Evolutionary conservation across 1,140 invertebrate species (phyloP).

Genomic region (Rhizoglyphus robini): DNA sequence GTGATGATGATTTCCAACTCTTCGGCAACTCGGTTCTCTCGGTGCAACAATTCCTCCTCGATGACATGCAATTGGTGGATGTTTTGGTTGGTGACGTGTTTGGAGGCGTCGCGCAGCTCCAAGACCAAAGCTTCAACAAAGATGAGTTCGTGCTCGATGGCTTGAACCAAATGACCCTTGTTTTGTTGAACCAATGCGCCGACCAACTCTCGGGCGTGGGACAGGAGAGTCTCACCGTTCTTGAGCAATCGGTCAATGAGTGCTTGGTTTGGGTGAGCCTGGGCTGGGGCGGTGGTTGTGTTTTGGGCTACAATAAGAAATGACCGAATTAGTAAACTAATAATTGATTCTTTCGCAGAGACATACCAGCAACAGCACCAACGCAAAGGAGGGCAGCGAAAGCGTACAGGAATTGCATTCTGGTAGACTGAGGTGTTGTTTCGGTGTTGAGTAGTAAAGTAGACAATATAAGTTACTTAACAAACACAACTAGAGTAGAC

Average conservation of each 20-base stretch:
- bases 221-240: not conserved
- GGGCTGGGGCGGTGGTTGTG: not conserved
- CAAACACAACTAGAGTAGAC: no score
- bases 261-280: not conserved
- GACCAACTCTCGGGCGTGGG: not conserved
- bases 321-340: no score
- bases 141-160: not conserved
- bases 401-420: no score
- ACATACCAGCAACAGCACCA: no score
- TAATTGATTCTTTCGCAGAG: no score
- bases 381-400: no score
- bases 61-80: not conserved
- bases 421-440: no score
- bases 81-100: not conserved
- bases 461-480: no score
- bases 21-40: not conserved
- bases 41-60: not conserved
- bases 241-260: not conserved
- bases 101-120: not conserved
- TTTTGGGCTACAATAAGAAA: no score
- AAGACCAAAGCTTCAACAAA: not conserved
- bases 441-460: no score
- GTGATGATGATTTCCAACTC: slow-evolving; percentile 5
- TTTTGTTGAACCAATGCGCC: not conserved
- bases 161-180: not conserved